Conservation (phyloP, 2,888 invertebrate genomes). For the Drepanosiphum platanoidis region DNA sequence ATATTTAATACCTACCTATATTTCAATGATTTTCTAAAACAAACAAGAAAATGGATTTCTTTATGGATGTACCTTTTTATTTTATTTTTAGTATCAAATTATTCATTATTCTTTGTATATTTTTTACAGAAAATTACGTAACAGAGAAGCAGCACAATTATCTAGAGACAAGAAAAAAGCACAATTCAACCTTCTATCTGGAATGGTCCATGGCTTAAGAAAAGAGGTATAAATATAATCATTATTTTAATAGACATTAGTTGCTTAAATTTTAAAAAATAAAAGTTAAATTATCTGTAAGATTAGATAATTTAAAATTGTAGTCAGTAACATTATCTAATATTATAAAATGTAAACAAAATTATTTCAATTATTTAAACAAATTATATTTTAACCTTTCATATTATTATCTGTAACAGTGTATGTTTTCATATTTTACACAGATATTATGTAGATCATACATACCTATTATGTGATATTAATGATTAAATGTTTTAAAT, state of each 20-base stretch:
- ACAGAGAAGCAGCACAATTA: constrained; percentile 96
- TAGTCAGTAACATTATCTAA: no score
- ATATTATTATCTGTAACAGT: not conserved
- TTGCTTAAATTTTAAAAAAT: not conserved
- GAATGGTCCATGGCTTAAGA: constrained; percentile 68
- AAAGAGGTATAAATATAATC: constrained; percentile 66
- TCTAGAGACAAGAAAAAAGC: constrained; percentile 96
- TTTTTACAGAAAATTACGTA: constrained; percentile 86
- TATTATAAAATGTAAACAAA: not conserved
- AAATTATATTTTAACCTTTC: not conserved
- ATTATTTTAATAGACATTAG: not conserved
- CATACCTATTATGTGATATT: not conserved
- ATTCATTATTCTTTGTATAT: constrained; percentile 50
- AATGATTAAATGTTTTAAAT: not conserved
- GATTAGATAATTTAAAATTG: not conserved
- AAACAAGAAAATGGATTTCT: no score
- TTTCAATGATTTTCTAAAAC: no score
- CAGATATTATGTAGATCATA: not conserved
- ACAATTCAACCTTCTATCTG: constrained; percentile 89
- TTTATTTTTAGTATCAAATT: not conserved
- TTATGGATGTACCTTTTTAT: no score
- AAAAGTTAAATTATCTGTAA: not conserved
- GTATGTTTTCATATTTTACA: not conserved
- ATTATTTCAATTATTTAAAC: not conserved
- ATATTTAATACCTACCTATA: no score